A percentile compares a stretch with the other conserved stretches of the same genome.
These are phyloP conservation scores for Drosophila sordidapex DNA, from an alignment of 2,888 invertebrate genomes.

Conservation along the genomic window DNA sequence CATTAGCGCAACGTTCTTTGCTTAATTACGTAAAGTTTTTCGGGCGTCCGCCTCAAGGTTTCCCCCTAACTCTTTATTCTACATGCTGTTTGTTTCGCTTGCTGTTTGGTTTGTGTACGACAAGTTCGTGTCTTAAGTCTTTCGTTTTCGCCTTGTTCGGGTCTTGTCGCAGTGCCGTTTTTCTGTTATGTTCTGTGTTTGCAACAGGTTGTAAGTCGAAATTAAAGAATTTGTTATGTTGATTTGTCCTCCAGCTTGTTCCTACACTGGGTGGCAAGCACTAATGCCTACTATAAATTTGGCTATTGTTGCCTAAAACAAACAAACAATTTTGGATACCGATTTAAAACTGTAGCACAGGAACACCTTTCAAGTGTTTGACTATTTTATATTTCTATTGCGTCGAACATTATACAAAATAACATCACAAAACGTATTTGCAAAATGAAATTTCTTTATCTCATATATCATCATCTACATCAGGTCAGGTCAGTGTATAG, in stretches of 20 bases:
- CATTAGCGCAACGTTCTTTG: constrained; percentile 79
- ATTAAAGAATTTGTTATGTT: constrained; percentile 74
- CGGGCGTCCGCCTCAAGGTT: constrained; percentile 40
- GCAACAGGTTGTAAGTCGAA: constrained; percentile 76
- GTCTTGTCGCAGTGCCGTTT: constrained; percentile 58
- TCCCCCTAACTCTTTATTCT: background rate
- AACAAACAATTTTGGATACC: background rate
- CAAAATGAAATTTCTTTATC: background rate
- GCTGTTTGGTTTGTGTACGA: constrained; percentile 68
- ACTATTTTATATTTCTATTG: background rate
- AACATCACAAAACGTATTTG: background rate
- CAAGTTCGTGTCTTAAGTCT: constrained; percentile 83
- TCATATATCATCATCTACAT: background rate
- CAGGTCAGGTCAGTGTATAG: background rate
- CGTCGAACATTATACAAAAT: background rate
- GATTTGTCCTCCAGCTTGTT: constrained; percentile 57
- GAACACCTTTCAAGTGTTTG: background rate
- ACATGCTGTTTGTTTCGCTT: constrained; percentile 29
- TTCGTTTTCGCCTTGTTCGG: constrained; percentile 72
- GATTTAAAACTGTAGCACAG: background rate
- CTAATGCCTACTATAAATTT: constrained; percentile 17
- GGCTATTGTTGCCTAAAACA: background rate
- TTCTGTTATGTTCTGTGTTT: constrained; percentile 45
- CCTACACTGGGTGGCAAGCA: constrained; percentile 29
- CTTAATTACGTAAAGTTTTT: constrained; percentile 78